phyloP scores from a whole-genome alignment of 1,140 invertebrate genomes.

The Tetramorium alpestre region DNA sequence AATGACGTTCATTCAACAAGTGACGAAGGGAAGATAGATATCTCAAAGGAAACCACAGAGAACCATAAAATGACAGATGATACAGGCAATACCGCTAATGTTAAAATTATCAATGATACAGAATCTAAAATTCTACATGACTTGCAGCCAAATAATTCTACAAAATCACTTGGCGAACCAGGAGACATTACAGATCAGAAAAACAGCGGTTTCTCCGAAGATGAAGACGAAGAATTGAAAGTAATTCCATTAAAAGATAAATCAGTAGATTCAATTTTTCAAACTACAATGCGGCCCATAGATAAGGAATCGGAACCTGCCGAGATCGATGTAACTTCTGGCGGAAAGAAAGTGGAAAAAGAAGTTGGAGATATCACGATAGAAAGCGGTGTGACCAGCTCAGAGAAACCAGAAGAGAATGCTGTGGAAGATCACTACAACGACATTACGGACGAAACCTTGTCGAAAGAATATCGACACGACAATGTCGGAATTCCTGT shows the following conservation, averaged over 20 bases:
- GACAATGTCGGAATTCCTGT: constrained; percentile 43
- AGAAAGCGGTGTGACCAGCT: constrained; percentile 27
- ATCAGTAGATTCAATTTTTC: constrained; percentile 22
- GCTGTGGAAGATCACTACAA: constrained; percentile 82
- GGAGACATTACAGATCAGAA: background rate
- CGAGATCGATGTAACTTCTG: constrained; percentile 12
- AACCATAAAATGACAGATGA: background rate
- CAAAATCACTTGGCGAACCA: background rate
- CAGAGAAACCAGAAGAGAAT: constrained; percentile 76
- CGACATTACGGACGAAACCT: constrained; percentile 80
- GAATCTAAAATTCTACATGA: background rate
- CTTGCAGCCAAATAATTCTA: background rate
- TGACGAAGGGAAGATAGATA: background rate
- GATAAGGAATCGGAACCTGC: constrained; percentile 22
- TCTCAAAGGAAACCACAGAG: background rate
- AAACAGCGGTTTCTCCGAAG: background rate
- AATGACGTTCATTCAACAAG: constrained; percentile 47
- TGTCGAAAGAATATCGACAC: constrained; percentile 67
- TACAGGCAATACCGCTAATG: background rate
- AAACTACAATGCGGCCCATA: background rate
- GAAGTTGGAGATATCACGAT: background rate
- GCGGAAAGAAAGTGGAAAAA: constrained; percentile 19
- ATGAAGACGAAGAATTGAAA: constrained; percentile 59
- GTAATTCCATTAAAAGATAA: constrained; percentile 62
- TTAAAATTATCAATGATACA: constrained; percentile 42